These are phyloP conservation scores for Steinernema khuongi DNA, from an alignment of 1,140 invertebrate species.

Conservation along the genomic window DNA sequence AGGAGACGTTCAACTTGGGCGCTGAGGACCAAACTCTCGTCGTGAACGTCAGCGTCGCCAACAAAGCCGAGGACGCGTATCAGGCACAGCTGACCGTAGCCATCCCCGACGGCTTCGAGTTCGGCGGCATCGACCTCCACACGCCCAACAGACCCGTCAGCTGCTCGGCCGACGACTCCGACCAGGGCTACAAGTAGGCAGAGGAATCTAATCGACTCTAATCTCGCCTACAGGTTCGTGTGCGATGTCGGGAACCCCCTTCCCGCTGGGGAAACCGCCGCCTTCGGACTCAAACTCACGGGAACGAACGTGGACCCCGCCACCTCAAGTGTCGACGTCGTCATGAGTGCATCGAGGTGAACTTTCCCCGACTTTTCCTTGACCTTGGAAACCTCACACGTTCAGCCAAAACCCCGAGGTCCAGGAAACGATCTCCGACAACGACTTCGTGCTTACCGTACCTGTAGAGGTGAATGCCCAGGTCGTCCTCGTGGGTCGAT, in stretches of 20 bases:
- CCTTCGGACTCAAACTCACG: conserved; percentile 47
- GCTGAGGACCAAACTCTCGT: conserved; percentile 41
- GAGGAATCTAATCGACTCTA: too few relatives aligned
- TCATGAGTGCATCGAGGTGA: not conserved
- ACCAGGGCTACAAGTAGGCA: conserved; percentile 39
- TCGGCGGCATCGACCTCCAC: conserved; percentile 52
- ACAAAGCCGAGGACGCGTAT: conserved; percentile 55
- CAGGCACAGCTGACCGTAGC: conserved; percentile 52
- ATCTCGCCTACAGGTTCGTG: conserved; percentile 37
- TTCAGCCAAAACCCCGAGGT: conserved; percentile 50
- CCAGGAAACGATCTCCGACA: conserved; percentile 41
- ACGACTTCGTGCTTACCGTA: conserved; percentile 45
- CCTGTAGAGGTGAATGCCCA: conserved; percentile 56
- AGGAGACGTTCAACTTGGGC: conserved; percentile 50
- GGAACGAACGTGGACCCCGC: conserved; percentile 16
- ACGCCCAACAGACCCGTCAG: conserved; percentile 41
- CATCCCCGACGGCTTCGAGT: conserved; percentile 57
- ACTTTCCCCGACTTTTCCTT: not conserved
- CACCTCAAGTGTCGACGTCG: not conserved
- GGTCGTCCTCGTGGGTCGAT: conserved; percentile 43
- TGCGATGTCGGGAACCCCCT: conserved; percentile 57
- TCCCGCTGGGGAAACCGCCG: conserved; percentile 46
- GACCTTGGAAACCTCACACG: not conserved
- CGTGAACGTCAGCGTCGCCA: conserved; percentile 39
- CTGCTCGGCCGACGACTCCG: conserved; percentile 29